Conservation (phyloP, 2,113 vertebrate species). For the Cyanoliseus patagonus region DNA sequence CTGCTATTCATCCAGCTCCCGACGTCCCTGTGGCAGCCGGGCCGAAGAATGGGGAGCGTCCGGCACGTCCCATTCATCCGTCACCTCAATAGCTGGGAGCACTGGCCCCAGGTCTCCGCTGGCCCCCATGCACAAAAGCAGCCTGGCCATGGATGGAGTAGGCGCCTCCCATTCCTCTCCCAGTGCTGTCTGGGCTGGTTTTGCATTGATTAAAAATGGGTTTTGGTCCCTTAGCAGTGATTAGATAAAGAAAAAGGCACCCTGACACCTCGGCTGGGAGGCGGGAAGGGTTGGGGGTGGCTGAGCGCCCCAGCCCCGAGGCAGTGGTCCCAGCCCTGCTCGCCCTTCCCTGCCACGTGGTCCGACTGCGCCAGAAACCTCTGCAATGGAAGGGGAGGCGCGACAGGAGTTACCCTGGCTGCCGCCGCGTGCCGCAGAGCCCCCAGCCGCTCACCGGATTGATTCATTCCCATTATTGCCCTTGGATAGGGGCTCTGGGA, state of each 20-base stretch:
- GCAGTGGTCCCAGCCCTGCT: neutral
- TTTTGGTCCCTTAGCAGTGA: neutral
- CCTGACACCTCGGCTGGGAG: neutral
- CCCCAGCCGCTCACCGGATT: neutral
- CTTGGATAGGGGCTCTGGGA: neutral
- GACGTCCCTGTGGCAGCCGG: neutral
- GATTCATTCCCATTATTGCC: neutral
- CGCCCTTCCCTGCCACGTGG: constrained; percentile 11
- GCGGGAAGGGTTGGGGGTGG: neutral
- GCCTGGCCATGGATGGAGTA: neutral
- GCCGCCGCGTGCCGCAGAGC: neutral
- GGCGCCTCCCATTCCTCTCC: constrained; percentile 40
- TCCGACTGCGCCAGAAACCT: constrained; percentile 38
- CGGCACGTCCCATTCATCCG: constrained; percentile 71
- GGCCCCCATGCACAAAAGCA: constrained; percentile 52
- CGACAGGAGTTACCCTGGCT: neutral
- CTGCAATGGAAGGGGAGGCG: constrained; percentile 58
- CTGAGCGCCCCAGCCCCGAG: neutral
- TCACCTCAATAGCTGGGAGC: constrained; percentile 46
- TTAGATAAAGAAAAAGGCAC: neutral
- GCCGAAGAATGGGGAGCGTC: constrained; percentile 40
- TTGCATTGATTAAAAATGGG: constrained; percentile 1
- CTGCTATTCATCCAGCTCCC: constrained; percentile 48
- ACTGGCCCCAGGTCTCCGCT: neutral
- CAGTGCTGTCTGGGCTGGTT: neutral